A percentile compares a stretch with the other conserved stretches of the same genome.
phyloP scores from a whole-genome alignment of 2,888 invertebrate genomes.

The Latrodectus elegans region DNA sequence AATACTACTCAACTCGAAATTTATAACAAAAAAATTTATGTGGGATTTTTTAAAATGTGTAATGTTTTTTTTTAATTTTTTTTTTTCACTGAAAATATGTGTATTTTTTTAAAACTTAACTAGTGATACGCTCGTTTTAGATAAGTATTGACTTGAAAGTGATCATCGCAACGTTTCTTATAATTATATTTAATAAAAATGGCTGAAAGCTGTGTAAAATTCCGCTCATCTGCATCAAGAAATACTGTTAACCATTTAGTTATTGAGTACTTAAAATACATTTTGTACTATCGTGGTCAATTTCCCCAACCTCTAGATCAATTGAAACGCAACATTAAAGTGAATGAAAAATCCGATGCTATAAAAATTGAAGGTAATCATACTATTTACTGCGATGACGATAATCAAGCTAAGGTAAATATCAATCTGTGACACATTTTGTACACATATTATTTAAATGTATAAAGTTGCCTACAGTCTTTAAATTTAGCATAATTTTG shows the following conservation, averaged over 20 bases:
- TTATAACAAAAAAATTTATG: too few relatives aligned
- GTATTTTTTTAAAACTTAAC: too few relatives aligned
- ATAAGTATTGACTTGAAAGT: not conserved
- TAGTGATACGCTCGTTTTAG: too few relatives aligned
- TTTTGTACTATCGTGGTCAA: slow-evolving; percentile 53
- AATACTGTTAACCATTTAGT: slow-evolving; percentile 32
- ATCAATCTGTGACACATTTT: too few relatives aligned
- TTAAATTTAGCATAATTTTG: too few relatives aligned
- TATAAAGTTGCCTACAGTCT: too few relatives aligned
- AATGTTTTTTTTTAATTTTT: too few relatives aligned
- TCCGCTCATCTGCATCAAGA: slow-evolving; percentile 39
- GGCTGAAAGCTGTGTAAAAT: slow-evolving; percentile 40
- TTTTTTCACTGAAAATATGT: too few relatives aligned
- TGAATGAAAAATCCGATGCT: not conserved
- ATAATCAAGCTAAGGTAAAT: not conserved
- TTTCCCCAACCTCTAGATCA: slow-evolving; percentile 61
- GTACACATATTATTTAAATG: too few relatives aligned
- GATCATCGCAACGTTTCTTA: not conserved
- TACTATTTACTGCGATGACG: slow-evolving; percentile 31
- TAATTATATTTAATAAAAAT: slow-evolving; percentile 9
- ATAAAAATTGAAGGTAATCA: slow-evolving; percentile 8
- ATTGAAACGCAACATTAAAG: not conserved
- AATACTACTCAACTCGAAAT: too few relatives aligned
- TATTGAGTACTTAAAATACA: slow-evolving; percentile 53
- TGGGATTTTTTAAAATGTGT: too few relatives aligned